phyloP scores from a whole-genome alignment of 2,797 vertebrate species.

The Sitta carolinensis region DNA sequence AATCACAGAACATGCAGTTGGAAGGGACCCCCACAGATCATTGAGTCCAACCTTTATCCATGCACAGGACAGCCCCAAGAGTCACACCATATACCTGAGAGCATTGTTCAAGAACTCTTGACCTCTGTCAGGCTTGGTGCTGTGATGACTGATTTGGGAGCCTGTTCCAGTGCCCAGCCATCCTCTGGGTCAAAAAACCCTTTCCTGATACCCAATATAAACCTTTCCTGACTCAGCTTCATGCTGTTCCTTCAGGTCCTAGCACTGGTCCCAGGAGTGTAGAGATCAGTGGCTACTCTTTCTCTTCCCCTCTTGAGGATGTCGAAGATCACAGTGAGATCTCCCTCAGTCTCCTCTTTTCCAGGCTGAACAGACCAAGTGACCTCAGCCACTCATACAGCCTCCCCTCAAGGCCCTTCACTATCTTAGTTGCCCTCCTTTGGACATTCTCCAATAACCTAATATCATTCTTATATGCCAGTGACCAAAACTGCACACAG shows the following conservation, averaged over 20 bases:
- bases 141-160: neutral
- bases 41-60: fast-evolving
- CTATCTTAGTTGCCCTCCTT: neutral
- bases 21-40: neutral
- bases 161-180: neutral
- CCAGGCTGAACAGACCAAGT: neutral
- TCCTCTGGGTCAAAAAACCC: neutral
- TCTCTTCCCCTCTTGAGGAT: neutral
- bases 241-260: fast-evolving
- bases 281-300: neutral
- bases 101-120: neutral
- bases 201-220: neutral
- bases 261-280: neutral
- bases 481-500: neutral
- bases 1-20: neutral
- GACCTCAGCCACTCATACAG: fast-evolving
- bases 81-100: neutral
- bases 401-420: neutral
- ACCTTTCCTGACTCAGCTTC: neutral
- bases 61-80: neutral
- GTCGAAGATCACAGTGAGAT: neutral
- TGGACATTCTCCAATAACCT: neutral
- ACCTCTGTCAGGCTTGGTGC: neutral
- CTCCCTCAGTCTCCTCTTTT: no score
- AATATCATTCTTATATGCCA: neutral